A percentile compares a stretch with the other conserved stretches of the same genome.
Evolutionary conservation across 1,140 invertebrate genomes (phyloP).

Genomic region (Drosophila willistoni): DNA sequence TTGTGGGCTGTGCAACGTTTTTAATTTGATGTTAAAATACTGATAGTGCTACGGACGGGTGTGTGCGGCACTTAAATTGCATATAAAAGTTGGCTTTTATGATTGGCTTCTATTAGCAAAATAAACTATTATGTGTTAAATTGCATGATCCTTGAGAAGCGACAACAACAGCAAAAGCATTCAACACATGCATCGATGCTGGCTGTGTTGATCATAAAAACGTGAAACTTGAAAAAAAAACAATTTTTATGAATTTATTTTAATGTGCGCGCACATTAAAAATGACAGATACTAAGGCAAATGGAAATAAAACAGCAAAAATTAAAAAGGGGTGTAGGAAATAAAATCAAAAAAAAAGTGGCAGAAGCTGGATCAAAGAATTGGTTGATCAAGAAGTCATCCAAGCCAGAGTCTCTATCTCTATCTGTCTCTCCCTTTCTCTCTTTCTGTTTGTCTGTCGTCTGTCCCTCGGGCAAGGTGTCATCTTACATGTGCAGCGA

Average conservation of each 20-base stretch:
- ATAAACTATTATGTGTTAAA: conserved; percentile 79
- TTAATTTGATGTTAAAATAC: conserved; percentile 78
- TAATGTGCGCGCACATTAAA: conserved; percentile 29
- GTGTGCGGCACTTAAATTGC: conserved; percentile 58
- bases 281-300: neutral
- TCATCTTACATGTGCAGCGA: conserved; percentile 64
- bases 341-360: conserved; percentile 26
- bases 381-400: conserved; percentile 1
- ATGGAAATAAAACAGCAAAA: too few relatives aligned
- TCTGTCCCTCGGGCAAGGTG: conserved; percentile 53
- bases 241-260: conserved; percentile 47
- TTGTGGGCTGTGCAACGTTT: conserved; percentile 29
- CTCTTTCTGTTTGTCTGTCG: neutral
- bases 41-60: conserved; percentile 31
- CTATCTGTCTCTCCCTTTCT: neutral
- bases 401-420: conserved; percentile 18
- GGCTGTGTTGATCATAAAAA: conserved; percentile 31
- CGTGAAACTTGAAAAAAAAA: conserved; percentile 25
- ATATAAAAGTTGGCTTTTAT: conserved; percentile 77
- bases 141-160: conserved; percentile 47
- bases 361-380: conserved; percentile 28
- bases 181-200: conserved; percentile 4
- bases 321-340: neutral
- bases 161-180: conserved; percentile 19
- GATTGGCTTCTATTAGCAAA: conserved; percentile 74